Evolutionary conservation across 2,797 vertebrate species (phyloP).

Genomic region (Malurus leucopterus): DNA sequence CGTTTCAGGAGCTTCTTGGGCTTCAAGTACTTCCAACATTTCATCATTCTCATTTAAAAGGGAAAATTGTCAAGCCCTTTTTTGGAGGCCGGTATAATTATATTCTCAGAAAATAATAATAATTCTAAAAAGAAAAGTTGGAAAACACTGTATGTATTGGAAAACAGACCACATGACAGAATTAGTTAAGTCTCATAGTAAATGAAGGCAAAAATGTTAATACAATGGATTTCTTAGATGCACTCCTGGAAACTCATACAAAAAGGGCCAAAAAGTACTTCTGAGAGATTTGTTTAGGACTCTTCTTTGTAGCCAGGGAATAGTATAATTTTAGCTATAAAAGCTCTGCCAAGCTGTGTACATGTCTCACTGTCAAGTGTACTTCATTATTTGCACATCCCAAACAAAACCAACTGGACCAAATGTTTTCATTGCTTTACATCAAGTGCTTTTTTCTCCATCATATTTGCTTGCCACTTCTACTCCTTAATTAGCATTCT

Average conservation of each 20-base stretch:
- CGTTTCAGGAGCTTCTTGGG: slow-evolving; percentile 44
- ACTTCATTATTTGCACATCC: neutral
- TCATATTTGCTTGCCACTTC: neutral
- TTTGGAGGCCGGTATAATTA: neutral
- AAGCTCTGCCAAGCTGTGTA: neutral
- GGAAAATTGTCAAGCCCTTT: neutral
- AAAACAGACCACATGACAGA: neutral
- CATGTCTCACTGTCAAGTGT: neutral
- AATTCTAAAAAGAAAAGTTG: neutral
- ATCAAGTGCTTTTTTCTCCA: neutral
- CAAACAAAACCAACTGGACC: neutral
- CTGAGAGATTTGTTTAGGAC: neutral
- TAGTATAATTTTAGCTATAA: neutral
- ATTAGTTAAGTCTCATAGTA: neutral
- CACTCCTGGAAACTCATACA: neutral
- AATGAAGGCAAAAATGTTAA: neutral
- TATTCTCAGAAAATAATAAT: neutral
- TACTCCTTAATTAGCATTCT: neutral
- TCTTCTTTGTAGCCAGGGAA: neutral
- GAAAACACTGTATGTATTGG: neutral
- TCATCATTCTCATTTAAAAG: slow-evolving; percentile 6
- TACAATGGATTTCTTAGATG: neutral
- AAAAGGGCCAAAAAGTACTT: neutral
- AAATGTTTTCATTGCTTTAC: neutral
- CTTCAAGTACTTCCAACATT: slow-evolving; percentile 42